Base-by-base conservation (phyloP, 2,797 vertebrate species). In the Salmo trutta region DNA sequence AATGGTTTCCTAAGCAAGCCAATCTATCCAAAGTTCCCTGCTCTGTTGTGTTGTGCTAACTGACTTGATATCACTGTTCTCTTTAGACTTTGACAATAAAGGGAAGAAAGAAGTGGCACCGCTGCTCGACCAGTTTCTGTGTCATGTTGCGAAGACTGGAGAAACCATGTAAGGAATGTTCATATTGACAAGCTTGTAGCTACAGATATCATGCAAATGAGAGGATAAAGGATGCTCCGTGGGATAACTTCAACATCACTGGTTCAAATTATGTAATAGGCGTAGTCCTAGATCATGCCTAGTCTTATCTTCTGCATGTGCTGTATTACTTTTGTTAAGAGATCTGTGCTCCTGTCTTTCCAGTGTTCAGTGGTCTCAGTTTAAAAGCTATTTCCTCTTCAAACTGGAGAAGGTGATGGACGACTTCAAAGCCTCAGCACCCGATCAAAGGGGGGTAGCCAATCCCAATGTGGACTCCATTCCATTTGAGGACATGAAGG, bases 361-460 rank as follows among this genome's bases (percentile, higher is more conserved):
- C 75, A 99, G 98, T 93, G 96, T 99, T 83, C 98, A 98, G 2
- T 99, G 98, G 98, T 96, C 96, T 83, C 97, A 98, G 83, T 98
- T 99, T 89, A 99, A 99, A 94, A 95, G 94, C 88, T 99, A 98
- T 94, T 99, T 99, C 91, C 93, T 99, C 89, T 99, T 98, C 92
- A 99, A 99, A 94, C 92, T 99, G 95, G 97, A 99, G 93, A 98
- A 96, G 89, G 98, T 99, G 80, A 98, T 99, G 97, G 98, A 99
- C 91, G 98, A 99, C 90, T 99, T 99, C 79, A 95, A 91, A 94
- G 95, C 96, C 69, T 96, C 97, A 21, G 96, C 96, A 79, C 97
- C 98, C 74, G 98, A 99, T 79, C 97, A 97, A 84, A 94, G 97
- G 92, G 96, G 96, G 71, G 95, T 95, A 19, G 95, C 95, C 17